phyloP scores from a whole-genome alignment of 2,888 invertebrate species.

The Harpalus rufipes region DNA sequence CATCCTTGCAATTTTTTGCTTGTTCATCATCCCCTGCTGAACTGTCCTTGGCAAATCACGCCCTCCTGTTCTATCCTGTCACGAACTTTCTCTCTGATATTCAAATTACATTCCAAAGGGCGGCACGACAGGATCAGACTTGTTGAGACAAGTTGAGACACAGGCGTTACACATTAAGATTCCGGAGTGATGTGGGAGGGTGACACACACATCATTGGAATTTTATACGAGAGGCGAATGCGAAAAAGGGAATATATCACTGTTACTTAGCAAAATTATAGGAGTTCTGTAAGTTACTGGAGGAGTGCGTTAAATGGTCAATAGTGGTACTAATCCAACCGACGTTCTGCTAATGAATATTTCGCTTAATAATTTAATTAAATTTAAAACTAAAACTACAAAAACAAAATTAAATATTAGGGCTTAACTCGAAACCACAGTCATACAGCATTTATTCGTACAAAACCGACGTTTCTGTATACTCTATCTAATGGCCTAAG shows the following conservation, averaged over 20 bases:
- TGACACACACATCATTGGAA: background rate
- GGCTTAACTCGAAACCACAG: too few relatives aligned
- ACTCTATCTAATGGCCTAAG: too few relatives aligned
- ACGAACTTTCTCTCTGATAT: conserved; percentile 41
- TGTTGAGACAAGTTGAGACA: conserved; percentile 8
- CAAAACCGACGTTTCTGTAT: too few relatives aligned
- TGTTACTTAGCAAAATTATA: too few relatives aligned
- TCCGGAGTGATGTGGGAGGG: conserved; percentile 23
- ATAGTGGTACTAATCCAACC: too few relatives aligned
- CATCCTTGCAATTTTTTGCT: background rate
- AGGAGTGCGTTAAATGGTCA: too few relatives aligned
- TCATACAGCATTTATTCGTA: too few relatives aligned
- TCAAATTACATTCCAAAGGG: conserved; percentile 46
- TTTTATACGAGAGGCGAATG: background rate
- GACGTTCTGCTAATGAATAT: too few relatives aligned
- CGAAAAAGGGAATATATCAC: background rate
- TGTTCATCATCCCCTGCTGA: background rate
- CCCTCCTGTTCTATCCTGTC: background rate
- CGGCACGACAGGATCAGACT: background rate
- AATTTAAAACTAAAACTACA: too few relatives aligned
- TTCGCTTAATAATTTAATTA: too few relatives aligned
- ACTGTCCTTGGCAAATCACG: background rate
- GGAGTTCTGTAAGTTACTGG: too few relatives aligned
- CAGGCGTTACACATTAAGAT: conserved; percentile 46
- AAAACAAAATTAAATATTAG: too few relatives aligned